phyloP scores from a whole-genome alignment of 2,797 vertebrate genomes.

The Echeneis naucrates region DNA sequence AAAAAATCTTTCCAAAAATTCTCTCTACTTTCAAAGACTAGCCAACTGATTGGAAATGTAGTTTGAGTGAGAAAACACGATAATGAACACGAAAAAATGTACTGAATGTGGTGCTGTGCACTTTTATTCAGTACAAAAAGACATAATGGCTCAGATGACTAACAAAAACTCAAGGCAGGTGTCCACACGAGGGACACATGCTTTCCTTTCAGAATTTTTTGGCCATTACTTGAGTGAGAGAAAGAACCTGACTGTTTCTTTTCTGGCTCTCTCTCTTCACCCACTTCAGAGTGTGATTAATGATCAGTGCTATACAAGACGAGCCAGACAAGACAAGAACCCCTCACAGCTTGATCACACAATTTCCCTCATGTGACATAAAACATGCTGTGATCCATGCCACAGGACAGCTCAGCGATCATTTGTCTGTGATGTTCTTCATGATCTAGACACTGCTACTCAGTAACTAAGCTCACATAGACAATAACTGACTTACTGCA shows the following conservation, averaged over 20 bases:
- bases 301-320: conserved; percentile 43
- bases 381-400: conserved; percentile 39
- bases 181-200: conserved; percentile 36
- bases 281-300: conserved; percentile 51
- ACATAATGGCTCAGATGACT: conserved; percentile 29
- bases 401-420: conserved; percentile 36
- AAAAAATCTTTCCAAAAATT: too few species aligned
- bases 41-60: background rate
- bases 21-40: too few species aligned
- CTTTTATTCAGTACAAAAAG: conserved; percentile 23
- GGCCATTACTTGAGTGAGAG: conserved; percentile 28
- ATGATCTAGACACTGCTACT: conserved; percentile 11
- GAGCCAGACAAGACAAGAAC: conserved; percentile 39
- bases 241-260: conserved; percentile 38
- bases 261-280: conserved; percentile 26
- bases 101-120: conserved; percentile 21
- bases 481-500: conserved; percentile 20
- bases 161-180: conserved; percentile 68
- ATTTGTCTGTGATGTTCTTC: conserved; percentile 38
- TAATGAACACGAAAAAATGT: conserved; percentile 12
- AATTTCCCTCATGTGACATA: conserved; percentile 20
- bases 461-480: conserved; percentile 17
- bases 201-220: conserved; percentile 58
- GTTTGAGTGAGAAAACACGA: background rate
- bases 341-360: conserved; percentile 55